Evolutionary conservation across 2,888 invertebrate species (phyloP).

Genomic region (Malacosoma neustria): DNA sequence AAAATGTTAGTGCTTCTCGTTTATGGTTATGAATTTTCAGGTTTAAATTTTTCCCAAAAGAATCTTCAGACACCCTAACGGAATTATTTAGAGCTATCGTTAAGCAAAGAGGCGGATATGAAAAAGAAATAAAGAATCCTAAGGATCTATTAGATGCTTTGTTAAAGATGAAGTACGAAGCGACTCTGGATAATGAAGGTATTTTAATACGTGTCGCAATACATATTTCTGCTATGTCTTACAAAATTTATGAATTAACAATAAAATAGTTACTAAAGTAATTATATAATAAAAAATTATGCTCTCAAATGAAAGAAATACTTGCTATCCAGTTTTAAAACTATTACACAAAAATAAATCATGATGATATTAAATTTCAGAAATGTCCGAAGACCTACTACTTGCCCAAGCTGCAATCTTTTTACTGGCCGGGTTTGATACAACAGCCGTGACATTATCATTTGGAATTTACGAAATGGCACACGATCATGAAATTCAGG

Average conservation of each 20-base stretch:
- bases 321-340: too few species aligned
- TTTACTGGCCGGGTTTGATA: constrained; percentile 38
- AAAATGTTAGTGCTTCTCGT: neutral
- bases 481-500: constrained; percentile 28
- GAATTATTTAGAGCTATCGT: constrained; percentile 19
- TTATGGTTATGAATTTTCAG: constrained; percentile 12
- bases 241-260: too few species aligned
- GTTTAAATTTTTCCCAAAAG: constrained; percentile 27
- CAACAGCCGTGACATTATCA: constrained; percentile 19
- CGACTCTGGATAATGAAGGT: constrained; percentile 20
- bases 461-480: constrained; percentile 31
- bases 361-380: too few species aligned
- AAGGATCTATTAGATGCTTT: constrained; percentile 33
- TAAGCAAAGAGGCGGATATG: constrained; percentile 18
- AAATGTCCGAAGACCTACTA: constrained; percentile 28
- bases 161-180: constrained; percentile 28
- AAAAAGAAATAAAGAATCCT: constrained; percentile 10
- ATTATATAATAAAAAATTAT: too few species aligned
- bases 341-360: too few species aligned
- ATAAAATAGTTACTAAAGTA: constrained; percentile 4
- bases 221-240: too few species aligned
- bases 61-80: constrained; percentile 20
- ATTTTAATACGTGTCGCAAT: too few species aligned
- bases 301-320: too few species aligned
- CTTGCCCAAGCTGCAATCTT: constrained; percentile 36